A percentile compares a stretch with the other conserved stretches of the same genome.
These are phyloP conservation scores for Luscinia luscinia DNA, from an alignment of 2,797 vertebrate species.

Conservation along the genomic window DNA sequence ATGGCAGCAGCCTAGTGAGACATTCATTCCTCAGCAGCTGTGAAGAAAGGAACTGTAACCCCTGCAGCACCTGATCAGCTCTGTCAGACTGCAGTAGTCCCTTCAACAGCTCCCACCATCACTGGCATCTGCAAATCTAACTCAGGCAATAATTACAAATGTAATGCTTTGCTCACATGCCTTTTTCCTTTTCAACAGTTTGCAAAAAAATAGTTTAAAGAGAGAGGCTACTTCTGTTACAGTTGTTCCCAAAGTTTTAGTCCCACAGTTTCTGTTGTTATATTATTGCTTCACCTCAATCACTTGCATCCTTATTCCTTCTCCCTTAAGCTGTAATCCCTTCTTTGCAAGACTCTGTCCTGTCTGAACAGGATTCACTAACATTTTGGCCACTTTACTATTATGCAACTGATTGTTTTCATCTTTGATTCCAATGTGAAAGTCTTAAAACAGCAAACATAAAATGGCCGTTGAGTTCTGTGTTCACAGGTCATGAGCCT, in stretches of 20 bases:
- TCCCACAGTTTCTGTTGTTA: background rate
- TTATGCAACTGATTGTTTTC: background rate
- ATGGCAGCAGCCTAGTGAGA: background rate
- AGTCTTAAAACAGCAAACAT: background rate
- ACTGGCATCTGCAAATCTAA: background rate
- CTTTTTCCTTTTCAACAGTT: background rate
- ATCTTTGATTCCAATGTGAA: background rate
- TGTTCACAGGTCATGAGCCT: background rate
- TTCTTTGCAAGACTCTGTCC: background rate
- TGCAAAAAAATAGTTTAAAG: background rate
- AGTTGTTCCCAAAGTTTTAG: background rate
- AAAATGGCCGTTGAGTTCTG: background rate
- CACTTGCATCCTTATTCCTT: background rate
- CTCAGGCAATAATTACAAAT: background rate
- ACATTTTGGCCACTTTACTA: background rate
- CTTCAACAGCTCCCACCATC: background rate
- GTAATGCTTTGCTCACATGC: background rate
- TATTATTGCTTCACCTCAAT: background rate
- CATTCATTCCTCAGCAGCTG: conserved; percentile 16
- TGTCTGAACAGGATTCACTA: background rate
- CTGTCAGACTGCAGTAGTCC: background rate
- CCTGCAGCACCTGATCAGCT: background rate
- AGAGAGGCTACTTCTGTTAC: background rate
- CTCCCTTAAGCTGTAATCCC: background rate
- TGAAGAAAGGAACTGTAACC: background rate